Base-by-base conservation (phyloP, 1,140 invertebrate species). In the Brachionus manjavacas region DNA sequence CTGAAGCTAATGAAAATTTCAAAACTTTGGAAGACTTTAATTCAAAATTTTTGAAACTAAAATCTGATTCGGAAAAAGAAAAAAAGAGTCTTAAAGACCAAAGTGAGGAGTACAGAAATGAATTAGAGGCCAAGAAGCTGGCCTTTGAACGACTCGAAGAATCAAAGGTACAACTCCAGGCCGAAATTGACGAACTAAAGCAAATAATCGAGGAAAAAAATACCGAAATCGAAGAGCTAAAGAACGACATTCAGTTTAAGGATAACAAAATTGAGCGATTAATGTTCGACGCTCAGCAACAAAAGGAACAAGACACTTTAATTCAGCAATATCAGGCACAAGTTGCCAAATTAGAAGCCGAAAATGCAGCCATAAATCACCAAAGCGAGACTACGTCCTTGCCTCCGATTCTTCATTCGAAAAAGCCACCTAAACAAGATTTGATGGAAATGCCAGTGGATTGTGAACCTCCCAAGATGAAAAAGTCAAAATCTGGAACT, bases 231-330 rank as follows among this genome's bases (percentile, higher is more conserved):
- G 25, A 64, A 11, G 31, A 39, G 7, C 41, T 64, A 23, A 64
- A 64, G 52, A 81, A 81, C 14, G 76, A 80, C 2, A 16, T 81
- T 81, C 79, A 81, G 12, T 81, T 64, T 39, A 60, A 60, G 64
- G 39, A 81, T 6, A 81, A 81, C 28, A 60, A 81, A 25, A 60
- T 81, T 46, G 79, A 81, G n/a, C 52, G 64, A 3, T 49, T 80
- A 14, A 12, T 52, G 25, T 60, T 16, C 31, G 79, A 81, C 16
- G 76, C 55, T 14, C 49, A 81, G 31, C 52, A 81, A 25, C 52
- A 81, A 68, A 60, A 68, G 41, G 64, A 81, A 60, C 39, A 64
- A 46, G 79, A 81, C 28, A 23, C 46, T 49, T 1, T 49, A 25
- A 35, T 49, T 25, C 41, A 49, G 14, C 39, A 76, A 76, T 76